These are phyloP conservation scores for Turnix velox DNA, from an alignment of 2,113 vertebrate genomes.

Conservation along the genomic window DNA sequence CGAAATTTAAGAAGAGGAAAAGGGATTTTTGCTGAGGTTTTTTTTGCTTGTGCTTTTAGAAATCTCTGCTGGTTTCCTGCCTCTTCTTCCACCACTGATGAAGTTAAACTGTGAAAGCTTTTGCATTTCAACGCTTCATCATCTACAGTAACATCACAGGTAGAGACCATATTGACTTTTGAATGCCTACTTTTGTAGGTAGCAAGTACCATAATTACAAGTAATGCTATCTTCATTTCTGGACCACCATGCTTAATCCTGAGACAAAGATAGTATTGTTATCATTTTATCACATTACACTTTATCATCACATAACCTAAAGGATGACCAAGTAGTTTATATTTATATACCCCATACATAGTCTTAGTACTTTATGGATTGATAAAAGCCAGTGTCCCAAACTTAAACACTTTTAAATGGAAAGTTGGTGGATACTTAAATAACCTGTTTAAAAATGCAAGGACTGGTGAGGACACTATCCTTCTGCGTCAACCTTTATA, in stretches of 20 bases:
- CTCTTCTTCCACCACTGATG: background rate
- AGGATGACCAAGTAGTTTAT: background rate
- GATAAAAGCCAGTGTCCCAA: background rate
- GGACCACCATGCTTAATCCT: background rate
- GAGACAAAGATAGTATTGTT: background rate
- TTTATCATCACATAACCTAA: background rate
- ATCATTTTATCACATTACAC: background rate
- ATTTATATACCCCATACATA: background rate
- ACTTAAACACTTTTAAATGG: background rate
- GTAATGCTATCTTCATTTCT: background rate
- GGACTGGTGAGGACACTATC: background rate
- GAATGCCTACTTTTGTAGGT: background rate
- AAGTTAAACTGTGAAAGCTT: background rate
- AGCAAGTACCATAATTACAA: fast-evolving
- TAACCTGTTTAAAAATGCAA: background rate
- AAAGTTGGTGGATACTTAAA: background rate
- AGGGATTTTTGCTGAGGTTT: background rate
- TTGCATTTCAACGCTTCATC: too few species aligned
- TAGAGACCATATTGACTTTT: background rate
- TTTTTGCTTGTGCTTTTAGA: background rate
- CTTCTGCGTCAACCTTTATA: background rate
- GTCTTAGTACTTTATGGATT: background rate
- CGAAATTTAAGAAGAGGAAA: background rate
- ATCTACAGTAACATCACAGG: background rate
- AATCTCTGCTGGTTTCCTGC: background rate